Evolutionary conservation across 2,113 vertebrate species (phyloP).

Genomic region (Leptocoma aspasia): DNA sequence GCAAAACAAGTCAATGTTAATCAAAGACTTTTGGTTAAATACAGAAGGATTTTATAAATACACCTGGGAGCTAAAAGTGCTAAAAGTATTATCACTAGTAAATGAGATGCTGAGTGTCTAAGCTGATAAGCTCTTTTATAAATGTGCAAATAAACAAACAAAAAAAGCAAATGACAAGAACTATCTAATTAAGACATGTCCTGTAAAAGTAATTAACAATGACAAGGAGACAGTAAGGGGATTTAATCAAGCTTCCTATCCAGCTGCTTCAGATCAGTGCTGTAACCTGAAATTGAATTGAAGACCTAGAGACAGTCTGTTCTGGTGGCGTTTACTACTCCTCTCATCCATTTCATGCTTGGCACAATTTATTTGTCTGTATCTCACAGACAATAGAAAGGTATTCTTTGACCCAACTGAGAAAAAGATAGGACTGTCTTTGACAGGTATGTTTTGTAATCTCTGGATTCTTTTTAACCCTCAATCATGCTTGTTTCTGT

Average conservation of each 20-base stretch:
- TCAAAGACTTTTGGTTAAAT: not conserved
- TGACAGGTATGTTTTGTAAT: conserved; percentile 7
- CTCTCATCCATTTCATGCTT: conserved; percentile 19
- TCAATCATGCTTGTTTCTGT: conserved; percentile 23
- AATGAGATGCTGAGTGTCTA: not conserved
- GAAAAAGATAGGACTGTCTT: not conserved
- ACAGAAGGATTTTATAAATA: not conserved
- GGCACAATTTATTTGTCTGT: conserved; percentile 40
- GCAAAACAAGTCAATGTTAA: not conserved
- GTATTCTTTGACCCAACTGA: conserved; percentile 18
- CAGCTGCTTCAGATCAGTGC: conserved; percentile 17
- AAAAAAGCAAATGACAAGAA: not conserved
- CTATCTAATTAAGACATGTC: not conserved
- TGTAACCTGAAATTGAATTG: conserved; percentile 18
- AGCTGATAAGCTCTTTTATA: not conserved
- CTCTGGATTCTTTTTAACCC: conserved; percentile 31
- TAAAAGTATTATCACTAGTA: not conserved
- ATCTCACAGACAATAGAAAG: not conserved
- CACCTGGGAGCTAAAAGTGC: not conserved
- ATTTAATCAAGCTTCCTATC: conserved; percentile 23
- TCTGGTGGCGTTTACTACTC: conserved; percentile 1
- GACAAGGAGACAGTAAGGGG: not conserved
- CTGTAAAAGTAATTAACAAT: not conserved
- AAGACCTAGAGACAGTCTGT: not conserved
- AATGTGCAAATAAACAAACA: not conserved